These are phyloP conservation scores for Ennomos erosarius DNA, from an alignment of 2,888 invertebrate species.

Conservation along the genomic window DNA sequence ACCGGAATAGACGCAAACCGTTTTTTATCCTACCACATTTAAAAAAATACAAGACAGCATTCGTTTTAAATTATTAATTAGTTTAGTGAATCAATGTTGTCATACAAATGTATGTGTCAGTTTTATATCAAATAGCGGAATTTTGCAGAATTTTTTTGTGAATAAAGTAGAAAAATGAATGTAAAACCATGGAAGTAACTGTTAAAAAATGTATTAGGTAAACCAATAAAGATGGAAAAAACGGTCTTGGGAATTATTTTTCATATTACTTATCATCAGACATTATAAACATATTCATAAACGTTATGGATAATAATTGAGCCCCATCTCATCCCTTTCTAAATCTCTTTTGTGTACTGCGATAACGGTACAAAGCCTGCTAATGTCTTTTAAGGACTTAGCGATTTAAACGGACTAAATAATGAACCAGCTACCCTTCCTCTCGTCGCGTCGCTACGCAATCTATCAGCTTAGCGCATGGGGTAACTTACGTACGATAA, in stretches of 20 bases:
- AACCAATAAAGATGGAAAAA: too few species aligned
- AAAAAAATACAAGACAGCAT: too few species aligned
- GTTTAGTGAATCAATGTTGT: too few species aligned
- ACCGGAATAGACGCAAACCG: too few species aligned
- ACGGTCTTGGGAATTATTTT: not conserved
- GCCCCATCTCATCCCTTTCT: slow-evolving; percentile 60
- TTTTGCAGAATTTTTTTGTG: too few species aligned
- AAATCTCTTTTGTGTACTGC: slow-evolving; percentile 83
- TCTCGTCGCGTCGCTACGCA: slow-evolving; percentile 56
- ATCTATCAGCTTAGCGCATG: slow-evolving; percentile 73
- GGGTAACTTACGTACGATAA: slow-evolving; percentile 43
- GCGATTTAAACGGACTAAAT: slow-evolving; percentile 85
- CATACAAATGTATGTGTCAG: too few species aligned
- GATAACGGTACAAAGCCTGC: slow-evolving; percentile 83
- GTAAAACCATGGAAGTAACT: too few species aligned
- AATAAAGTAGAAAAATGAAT: too few species aligned
- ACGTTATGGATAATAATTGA: slow-evolving; percentile 67
- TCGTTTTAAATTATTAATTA: too few species aligned
- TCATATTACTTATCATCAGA: slow-evolving; percentile 26
- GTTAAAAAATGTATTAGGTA: too few species aligned
- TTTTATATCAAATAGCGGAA: too few species aligned
- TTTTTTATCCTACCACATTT: too few species aligned
- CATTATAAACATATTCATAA: slow-evolving; percentile 45
- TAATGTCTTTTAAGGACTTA: slow-evolving; percentile 86
- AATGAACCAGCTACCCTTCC: slow-evolving; percentile 81